Evolutionary conservation across 2,888 invertebrate genomes (phyloP).

Genomic region (Thelaira solivaga): DNA sequence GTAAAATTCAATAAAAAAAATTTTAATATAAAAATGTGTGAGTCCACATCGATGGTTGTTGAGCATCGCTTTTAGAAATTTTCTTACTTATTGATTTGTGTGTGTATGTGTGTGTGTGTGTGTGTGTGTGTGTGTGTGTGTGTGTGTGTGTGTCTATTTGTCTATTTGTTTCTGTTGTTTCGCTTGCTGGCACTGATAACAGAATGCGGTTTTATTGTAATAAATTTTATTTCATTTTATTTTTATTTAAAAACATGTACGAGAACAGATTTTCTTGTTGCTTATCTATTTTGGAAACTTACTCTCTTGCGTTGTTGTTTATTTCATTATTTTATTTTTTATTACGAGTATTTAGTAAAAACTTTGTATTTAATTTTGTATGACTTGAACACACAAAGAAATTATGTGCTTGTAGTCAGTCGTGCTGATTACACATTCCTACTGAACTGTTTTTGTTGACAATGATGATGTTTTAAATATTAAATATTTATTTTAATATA

Average conservation of each 20-base stretch:
- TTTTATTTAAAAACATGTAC: constrained; percentile 17
- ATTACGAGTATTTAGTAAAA: constrained; percentile 8
- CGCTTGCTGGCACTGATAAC: constrained; percentile 40
- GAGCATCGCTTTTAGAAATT: neutral
- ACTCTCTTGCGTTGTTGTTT: neutral
- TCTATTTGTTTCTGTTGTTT: constrained; percentile 7
- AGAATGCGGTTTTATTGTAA: constrained; percentile 32
- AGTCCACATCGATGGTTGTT: neutral
- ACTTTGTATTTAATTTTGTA: neutral
- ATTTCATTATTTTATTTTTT: neutral
- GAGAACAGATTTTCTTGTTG: constrained; percentile 4
- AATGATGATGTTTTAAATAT: too few species aligned
- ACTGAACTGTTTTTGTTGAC: too few species aligned
- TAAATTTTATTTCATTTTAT: constrained; percentile 22
- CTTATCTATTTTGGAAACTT: constrained; percentile 40
- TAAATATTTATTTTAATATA: too few species aligned
- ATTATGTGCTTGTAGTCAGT: constrained; percentile 8
- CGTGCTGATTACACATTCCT: constrained; percentile 4
- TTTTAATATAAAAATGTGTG: neutral
- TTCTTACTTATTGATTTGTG: neutral
- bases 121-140: neutral
- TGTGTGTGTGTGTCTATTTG: neutral
- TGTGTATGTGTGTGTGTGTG: neutral
- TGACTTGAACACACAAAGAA: constrained; percentile 2
- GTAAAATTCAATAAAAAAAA: neutral